These are phyloP conservation scores for Gorsachius magnificus DNA, from an alignment of 2,797 vertebrate genomes.

Conservation along the genomic window DNA sequence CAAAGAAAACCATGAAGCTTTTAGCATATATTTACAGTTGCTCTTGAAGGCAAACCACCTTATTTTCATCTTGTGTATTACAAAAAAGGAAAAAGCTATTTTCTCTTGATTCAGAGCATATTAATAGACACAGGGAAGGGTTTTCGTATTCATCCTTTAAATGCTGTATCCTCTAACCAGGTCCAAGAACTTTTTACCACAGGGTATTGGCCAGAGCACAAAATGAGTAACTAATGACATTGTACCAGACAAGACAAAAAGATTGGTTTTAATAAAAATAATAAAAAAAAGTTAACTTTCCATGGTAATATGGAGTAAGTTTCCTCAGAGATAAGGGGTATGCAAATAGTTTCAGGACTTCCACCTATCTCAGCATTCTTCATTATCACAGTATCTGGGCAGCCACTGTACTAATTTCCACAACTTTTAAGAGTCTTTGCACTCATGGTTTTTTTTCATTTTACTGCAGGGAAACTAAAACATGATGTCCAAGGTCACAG, in stretches of 20 bases:
- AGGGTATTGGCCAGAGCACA: neutral
- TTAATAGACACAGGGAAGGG: neutral
- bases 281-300: too few relatives aligned
- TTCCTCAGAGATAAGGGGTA: neutral
- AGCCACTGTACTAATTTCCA: neutral
- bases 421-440: neutral
- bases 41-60: neutral
- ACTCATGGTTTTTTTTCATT: neutral
- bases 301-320: neutral
- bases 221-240: neutral
- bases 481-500: neutral
- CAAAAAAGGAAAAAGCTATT: slow-evolving; percentile 4
- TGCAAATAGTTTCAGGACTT: neutral
- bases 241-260: neutral
- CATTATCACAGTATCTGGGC: neutral
- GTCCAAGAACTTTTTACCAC: neutral
- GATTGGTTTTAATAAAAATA: neutral
- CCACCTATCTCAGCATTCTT: neutral
- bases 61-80: neutral
- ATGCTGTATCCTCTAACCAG: neutral
- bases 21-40: neutral
- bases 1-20: neutral
- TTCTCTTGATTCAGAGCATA: neutral
- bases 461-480: neutral
- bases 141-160: neutral